Evolutionary conservation across 2,888 invertebrate species (phyloP).

Genomic region (Enoplolaimus lenunculus): DNA sequence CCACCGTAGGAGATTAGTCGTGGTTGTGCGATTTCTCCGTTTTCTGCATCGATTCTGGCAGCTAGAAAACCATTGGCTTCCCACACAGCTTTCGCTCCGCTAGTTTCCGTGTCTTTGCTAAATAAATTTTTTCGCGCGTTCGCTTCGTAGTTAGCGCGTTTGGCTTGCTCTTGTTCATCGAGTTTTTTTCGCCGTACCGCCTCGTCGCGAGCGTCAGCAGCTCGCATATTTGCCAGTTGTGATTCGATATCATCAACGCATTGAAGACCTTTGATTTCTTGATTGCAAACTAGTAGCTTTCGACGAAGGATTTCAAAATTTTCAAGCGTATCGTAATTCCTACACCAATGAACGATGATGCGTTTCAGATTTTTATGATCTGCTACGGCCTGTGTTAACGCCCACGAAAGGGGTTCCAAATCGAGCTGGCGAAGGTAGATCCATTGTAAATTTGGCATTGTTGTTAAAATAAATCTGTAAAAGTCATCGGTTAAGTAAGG

Average conservation of each 20-base stretch:
- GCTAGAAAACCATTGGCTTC: no score
- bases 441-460: slow-evolving; percentile 29
- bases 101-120: no score
- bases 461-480: slow-evolving; percentile 35
- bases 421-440: slow-evolving; percentile 39
- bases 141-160: background rate
- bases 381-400: background rate
- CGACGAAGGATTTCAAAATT: slow-evolving; percentile 35
- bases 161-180: background rate
- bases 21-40: no score
- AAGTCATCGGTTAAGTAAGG: slow-evolving; percentile 38
- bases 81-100: no score
- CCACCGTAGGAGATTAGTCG: background rate
- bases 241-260: background rate
- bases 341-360: slow-evolving; percentile 29
- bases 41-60: no score
- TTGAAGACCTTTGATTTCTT: slow-evolving; percentile 36
- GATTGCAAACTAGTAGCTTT: slow-evolving; percentile 38
- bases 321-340: slow-evolving; percentile 37
- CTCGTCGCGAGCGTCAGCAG: background rate
- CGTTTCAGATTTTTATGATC: slow-evolving; percentile 4
- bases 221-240: background rate
- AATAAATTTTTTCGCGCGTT: background rate
- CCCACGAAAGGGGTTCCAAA: slow-evolving; percentile 28
- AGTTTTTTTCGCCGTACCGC: no score